Percentiles rank a stretch among this genome's conserved stretches.
phyloP scores from a whole-genome alignment of 2,888 invertebrate species.

The Rotaria socialis region DNA sequence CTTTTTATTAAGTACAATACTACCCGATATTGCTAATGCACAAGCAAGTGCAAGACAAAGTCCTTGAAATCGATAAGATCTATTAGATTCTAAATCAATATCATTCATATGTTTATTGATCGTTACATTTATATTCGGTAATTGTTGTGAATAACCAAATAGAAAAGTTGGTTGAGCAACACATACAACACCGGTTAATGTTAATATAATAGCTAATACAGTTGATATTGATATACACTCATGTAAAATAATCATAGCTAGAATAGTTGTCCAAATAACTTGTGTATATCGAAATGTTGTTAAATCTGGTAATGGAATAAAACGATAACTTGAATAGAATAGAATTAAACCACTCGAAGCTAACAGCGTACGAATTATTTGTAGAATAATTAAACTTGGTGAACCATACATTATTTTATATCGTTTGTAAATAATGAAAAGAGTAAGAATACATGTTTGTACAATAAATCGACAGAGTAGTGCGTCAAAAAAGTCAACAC shows the following conservation, averaged over 20 bases:
- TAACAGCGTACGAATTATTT: not conserved
- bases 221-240: constrained; percentile 12
- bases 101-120: not conserved
- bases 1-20: constrained; percentile 23
- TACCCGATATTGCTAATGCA: not conserved
- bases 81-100: not conserved
- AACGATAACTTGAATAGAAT: constrained; percentile 31
- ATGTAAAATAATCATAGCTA: constrained; percentile 21
- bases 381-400: not conserved
- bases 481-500: not conserved
- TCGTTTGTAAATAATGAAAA: not conserved
- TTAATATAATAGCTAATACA: constrained; percentile 14
- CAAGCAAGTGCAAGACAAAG: not conserved
- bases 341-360: constrained; percentile 2
- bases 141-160: not conserved
- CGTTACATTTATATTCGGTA: not conserved
- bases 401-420: not conserved
- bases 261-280: not conserved
- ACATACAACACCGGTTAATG: constrained; percentile 10
- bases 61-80: not conserved
- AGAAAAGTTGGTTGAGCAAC: constrained; percentile 10
- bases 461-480: not conserved
- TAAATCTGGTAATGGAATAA: constrained; percentile 27
- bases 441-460: not conserved
- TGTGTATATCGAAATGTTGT: constrained; percentile 33